phyloP scores from a whole-genome alignment of 2,888 invertebrate species.

The Cataglyphis rosenhaueri region DNA sequence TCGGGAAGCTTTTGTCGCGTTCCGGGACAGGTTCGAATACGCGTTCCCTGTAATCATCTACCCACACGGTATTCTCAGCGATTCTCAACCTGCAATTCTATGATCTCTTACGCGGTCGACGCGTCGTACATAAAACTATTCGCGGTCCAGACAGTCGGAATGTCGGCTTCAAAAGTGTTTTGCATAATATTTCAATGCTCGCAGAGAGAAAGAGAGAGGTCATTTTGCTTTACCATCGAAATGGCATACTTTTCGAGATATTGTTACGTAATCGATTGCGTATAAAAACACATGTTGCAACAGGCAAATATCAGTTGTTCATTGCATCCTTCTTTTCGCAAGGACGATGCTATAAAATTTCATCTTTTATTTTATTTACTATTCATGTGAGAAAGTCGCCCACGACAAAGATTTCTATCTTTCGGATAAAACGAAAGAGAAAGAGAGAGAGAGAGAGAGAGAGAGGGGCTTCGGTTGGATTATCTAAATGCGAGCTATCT shows the following conservation, averaged over 20 bases:
- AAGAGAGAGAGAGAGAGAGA: background rate
- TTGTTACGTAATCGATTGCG: constrained; percentile 2
- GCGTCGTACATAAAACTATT: constrained; percentile 19
- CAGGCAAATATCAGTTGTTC: constrained; percentile 27
- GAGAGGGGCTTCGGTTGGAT: background rate
- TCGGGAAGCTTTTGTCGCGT: constrained; percentile 20
- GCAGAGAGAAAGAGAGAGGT: constrained; percentile 16
- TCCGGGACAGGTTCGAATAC: constrained; percentile 19
- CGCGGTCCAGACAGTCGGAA: constrained; percentile 29
- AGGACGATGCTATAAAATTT: background rate
- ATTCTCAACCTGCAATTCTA: background rate
- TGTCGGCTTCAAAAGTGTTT: constrained; percentile 18
- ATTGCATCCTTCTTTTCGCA: background rate
- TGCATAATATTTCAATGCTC: constrained; percentile 5
- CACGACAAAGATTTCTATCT: background rate
- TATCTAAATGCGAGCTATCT: constrained; percentile 15
- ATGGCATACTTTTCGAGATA: background rate
- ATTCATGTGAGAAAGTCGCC: background rate
- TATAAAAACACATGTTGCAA: constrained; percentile 7
- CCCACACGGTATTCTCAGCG: constrained; percentile 4
- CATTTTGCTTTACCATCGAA: background rate
- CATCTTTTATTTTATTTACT: background rate
- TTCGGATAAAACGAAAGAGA: constrained; percentile 5
- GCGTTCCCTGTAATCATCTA: background rate
- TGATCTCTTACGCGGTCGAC: background rate